phyloP scores from a whole-genome alignment of 2,888 invertebrate species.

The Bruchidius siliquastri region DNA sequence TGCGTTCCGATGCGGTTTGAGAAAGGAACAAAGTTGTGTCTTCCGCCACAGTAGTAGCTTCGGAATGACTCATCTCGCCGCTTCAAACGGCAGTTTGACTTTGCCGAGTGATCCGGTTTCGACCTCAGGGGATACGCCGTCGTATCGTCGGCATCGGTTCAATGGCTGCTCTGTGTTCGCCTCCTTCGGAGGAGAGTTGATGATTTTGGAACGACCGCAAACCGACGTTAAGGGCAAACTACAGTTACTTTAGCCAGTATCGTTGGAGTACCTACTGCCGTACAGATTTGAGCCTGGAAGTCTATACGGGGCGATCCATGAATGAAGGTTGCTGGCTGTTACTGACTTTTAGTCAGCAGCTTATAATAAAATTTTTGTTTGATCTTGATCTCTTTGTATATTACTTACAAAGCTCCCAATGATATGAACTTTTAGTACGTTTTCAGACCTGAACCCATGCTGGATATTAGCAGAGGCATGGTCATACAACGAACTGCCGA shows the following conservation, averaged over 20 bases:
- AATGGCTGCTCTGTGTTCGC: background rate
- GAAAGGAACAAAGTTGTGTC: background rate
- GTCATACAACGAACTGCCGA: too few relatives aligned
- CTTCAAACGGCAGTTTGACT: background rate
- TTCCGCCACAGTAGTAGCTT: background rate
- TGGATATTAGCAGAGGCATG: too few relatives aligned
- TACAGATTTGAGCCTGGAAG: too few relatives aligned
- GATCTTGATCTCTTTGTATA: too few relatives aligned
- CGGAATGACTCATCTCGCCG: background rate
- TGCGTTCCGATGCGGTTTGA: background rate
- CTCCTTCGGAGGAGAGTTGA: background rate
- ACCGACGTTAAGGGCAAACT: background rate
- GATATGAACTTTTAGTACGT: too few relatives aligned
- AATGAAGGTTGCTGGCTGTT: too few relatives aligned
- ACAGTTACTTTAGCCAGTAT: background rate
- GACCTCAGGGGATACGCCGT: background rate
- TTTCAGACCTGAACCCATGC: too few relatives aligned
- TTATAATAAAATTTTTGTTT: too few relatives aligned
- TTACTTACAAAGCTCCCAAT: too few relatives aligned
- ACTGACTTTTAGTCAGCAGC: too few relatives aligned
- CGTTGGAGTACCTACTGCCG: background rate
- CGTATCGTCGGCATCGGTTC: background rate
- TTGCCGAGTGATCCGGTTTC: background rate
- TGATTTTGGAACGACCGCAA: background rate
- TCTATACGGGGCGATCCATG: too few relatives aligned